phyloP scores from a whole-genome alignment of 2,888 invertebrate species.

The Torymus auratus region DNA sequence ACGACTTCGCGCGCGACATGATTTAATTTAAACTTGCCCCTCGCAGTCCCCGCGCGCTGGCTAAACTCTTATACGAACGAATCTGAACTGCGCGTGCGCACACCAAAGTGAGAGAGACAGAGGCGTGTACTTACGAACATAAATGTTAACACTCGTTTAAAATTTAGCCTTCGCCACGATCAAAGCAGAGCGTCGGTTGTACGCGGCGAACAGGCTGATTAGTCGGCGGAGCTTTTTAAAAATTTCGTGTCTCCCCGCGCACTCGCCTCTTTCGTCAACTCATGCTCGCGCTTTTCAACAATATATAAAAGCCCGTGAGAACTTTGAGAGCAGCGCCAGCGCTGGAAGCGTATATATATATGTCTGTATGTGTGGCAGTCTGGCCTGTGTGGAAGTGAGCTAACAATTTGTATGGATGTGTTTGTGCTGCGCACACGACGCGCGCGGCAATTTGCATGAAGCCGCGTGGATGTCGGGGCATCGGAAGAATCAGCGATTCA shows the following conservation, averaged over 20 bases:
- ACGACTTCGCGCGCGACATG: constrained; percentile 62
- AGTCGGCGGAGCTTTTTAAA: too few species aligned
- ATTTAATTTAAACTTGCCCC: constrained; percentile 71
- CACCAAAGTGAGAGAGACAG: neutral
- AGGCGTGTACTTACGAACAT: constrained; percentile 12
- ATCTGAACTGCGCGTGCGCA: constrained; percentile 8
- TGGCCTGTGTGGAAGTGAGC: too few species aligned
- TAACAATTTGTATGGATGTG: too few species aligned
- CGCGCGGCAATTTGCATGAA: neutral
- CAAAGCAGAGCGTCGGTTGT: neutral
- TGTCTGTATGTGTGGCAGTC: too few species aligned
- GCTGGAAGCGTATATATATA: too few species aligned
- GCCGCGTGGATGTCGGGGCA: neutral
- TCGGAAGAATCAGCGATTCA: constrained; percentile 32
- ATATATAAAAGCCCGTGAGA: constrained; percentile 1
- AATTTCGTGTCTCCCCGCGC: neutral
- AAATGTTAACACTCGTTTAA: constrained; percentile 45
- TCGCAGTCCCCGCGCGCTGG: constrained; percentile 53
- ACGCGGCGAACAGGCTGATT: neutral
- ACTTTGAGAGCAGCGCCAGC: neutral
- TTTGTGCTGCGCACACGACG: too few species aligned
- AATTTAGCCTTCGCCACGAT: constrained; percentile 28
- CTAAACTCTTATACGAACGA: constrained; percentile 31
- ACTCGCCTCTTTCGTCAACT: neutral
- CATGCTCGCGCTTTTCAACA: neutral